Evolutionary conservation across 2,113 vertebrate genomes (phyloP).

Genomic region (Phoxinus phoxinus): DNA sequence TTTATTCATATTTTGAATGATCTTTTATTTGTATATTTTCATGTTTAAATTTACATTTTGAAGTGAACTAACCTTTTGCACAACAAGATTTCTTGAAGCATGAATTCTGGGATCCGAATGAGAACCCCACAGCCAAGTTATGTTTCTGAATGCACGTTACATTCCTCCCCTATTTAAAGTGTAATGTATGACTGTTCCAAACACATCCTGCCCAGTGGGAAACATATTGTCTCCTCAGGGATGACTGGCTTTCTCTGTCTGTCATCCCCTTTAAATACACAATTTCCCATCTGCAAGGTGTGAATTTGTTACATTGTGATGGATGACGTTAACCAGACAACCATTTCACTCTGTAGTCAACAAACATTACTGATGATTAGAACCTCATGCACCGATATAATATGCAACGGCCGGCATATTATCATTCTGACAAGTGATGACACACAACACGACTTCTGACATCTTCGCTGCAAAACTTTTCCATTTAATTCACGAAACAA

Average conservation of each 20-base stretch:
- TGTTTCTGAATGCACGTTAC: conserved; percentile 3
- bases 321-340: conserved; percentile 18
- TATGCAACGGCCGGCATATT: neutral
- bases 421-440: conserved; percentile 35
- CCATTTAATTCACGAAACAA: conserved; percentile 24
- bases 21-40: neutral
- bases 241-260: conserved; percentile 12
- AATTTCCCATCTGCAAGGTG: conserved; percentile 17
- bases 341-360: conserved; percentile 34
- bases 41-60: neutral
- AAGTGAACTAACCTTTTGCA: neutral
- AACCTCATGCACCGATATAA: conserved; percentile 35
- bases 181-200: neutral
- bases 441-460: conserved; percentile 35
- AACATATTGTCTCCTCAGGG: conserved; percentile 5
- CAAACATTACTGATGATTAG: conserved; percentile 38
- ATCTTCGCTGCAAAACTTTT: neutral
- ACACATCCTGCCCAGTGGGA: neutral
- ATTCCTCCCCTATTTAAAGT: neutral
- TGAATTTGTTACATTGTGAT: conserved; percentile 36
- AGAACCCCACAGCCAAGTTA: neutral
- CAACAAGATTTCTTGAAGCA: neutral
- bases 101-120: neutral
- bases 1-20: neutral
- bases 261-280: conserved; percentile 17